Evolutionary conservation across 53 echinoderm and acorn worm genomes (phyloP).

Genomic region (Patiria pectinifera): DNA sequence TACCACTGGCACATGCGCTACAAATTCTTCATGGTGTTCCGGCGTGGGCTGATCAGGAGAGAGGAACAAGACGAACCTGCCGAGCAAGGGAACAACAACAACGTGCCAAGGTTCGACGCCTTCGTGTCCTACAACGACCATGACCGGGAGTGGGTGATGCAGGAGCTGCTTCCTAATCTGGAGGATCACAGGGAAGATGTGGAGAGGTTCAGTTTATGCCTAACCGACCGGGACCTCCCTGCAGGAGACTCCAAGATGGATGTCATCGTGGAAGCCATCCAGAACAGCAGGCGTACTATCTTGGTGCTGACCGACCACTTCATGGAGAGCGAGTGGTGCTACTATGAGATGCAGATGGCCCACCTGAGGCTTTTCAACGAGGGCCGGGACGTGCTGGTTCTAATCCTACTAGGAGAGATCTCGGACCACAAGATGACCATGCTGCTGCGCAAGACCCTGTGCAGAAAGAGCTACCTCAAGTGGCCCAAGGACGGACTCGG

Average conservation of each 20-base stretch:
- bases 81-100: background rate
- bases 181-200: conserved; percentile 17
- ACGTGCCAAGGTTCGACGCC: conserved; percentile 21
- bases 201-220: conserved; percentile 24
- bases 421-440: conserved; percentile 45
- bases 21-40: conserved; percentile 49
- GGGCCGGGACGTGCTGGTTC: conserved; percentile 30
- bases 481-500: conserved; percentile 49
- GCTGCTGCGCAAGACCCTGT: conserved; percentile 34
- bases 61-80: background rate
- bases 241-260: conserved; percentile 28
- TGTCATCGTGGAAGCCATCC: conserved; percentile 34
- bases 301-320: conserved; percentile 40
- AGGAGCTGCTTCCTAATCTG: conserved; percentile 25
- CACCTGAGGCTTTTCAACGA: conserved; percentile 46
- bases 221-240: conserved; percentile 30
- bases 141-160: conserved; percentile 48
- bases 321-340: conserved; percentile 62
- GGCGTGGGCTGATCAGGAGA: background rate
- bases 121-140: conserved; percentile 50
- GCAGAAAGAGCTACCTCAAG: conserved; percentile 50
- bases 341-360: conserved; percentile 66
- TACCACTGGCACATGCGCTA: conserved; percentile 59
- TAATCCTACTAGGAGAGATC: conserved; percentile 34
- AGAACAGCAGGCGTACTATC: conserved; percentile 48